Conservation (phyloP, 2,797 vertebrate genomes). For the Bryconaethiops microstoma region DNA sequence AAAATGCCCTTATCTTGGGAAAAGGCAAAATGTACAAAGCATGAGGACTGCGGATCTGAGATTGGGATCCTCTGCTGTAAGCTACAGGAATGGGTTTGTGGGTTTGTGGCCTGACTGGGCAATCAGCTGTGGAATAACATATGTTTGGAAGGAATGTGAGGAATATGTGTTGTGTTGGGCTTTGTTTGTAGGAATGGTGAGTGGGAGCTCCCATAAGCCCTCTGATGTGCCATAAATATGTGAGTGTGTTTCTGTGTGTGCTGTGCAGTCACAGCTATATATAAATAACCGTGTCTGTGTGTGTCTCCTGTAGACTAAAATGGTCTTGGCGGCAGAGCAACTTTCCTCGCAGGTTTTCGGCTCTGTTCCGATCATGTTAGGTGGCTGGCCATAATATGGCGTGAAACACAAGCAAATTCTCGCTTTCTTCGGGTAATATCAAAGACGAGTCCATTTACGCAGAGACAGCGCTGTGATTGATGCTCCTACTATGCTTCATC, state of each 20-base stretch:
- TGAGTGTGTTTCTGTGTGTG: not conserved
- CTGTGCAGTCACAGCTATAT: not conserved
- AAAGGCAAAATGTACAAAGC: too few relatives aligned
- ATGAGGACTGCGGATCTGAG: not conserved
- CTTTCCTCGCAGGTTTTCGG: conserved; percentile 7
- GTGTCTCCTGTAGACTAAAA: conserved; percentile 1
- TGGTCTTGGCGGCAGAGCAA: not conserved
- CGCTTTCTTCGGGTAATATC: conserved; percentile 36
- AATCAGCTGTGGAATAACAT: conserved; percentile 2
- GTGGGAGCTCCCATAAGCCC: conserved; percentile 3
- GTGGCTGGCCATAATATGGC: conserved; percentile 29
- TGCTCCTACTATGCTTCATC: conserved; percentile 19
- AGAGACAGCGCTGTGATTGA: conserved; percentile 36
- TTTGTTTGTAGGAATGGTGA: conserved; percentile 4
- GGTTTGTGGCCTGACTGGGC: not conserved
- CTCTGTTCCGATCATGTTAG: conserved; percentile 25
- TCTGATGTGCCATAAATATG: not conserved
- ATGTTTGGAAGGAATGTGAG: not conserved
- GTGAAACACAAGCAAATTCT: conserved; percentile 45
- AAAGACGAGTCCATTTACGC: conserved; percentile 45
- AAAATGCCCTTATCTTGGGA: too few relatives aligned
- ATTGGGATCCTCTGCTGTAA: not conserved
- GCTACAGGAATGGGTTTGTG: not conserved
- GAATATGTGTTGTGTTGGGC: not conserved
- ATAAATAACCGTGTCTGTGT: conserved; percentile 18